Conservation (phyloP, 1,140 invertebrate genomes). For the Chrysomallon squamiferum region DNA sequence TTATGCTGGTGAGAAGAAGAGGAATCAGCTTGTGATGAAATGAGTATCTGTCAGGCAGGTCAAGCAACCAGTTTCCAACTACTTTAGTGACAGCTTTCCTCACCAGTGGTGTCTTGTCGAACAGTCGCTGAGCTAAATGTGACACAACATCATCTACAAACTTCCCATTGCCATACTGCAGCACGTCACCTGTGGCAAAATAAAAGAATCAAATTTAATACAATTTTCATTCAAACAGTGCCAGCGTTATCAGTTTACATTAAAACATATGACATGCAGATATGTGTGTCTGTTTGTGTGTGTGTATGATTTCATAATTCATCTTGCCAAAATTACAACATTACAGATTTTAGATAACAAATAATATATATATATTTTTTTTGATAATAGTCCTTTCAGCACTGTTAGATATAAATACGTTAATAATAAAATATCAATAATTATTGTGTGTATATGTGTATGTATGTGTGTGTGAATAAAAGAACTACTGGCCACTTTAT, state of each 20-base stretch:
- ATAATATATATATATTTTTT: too few relatives aligned
- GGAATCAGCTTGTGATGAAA: conserved; percentile 79
- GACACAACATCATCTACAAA: conserved; percentile 70
- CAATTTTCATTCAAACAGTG: background rate
- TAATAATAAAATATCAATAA: too few relatives aligned
- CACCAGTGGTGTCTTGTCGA: conserved; percentile 76
- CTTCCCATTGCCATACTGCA: conserved; percentile 71
- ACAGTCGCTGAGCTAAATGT: conserved; percentile 76
- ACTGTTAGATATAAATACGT: too few relatives aligned
- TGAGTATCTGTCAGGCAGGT: conserved; percentile 79
- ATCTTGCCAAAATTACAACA: too few relatives aligned
- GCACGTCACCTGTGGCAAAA: conserved; percentile 68
- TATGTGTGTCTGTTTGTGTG: too few relatives aligned
- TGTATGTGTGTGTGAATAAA: too few relatives aligned
- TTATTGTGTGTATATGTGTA: too few relatives aligned
- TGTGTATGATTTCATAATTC: too few relatives aligned
- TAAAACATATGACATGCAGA: background rate
- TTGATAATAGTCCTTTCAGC: too few relatives aligned
- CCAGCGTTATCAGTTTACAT: background rate
- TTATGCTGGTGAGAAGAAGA: conserved; percentile 75
- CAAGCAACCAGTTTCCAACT: conserved; percentile 73
- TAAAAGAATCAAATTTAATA: background rate
- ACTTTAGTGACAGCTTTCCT: conserved; percentile 73
- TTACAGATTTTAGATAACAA: too few relatives aligned
- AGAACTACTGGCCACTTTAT: too few relatives aligned